Evolutionary conservation across 2,113 vertebrate species (phyloP), one percentile per base, ranked within the genome.

Genomic region (Bufo bufo): DNA sequence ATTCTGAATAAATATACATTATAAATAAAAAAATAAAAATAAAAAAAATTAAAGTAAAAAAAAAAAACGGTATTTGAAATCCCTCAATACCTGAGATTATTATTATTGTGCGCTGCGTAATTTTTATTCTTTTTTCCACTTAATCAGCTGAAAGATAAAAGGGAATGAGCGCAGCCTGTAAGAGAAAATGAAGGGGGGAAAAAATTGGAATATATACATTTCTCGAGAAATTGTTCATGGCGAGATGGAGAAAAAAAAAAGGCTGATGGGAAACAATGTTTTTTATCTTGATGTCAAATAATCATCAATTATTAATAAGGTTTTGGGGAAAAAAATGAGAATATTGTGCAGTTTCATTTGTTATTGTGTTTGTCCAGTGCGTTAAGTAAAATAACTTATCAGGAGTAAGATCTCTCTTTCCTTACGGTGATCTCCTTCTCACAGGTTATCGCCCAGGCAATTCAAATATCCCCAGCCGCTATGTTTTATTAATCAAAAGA

Each of bases 401-500:
- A 56, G 84, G 52, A 66, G 69, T 54, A 82, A 0, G 90, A 92
- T 91, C 92, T 94, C 93, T 92, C 93, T 90, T 90, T 82, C 49
- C 87, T 91, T 90, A 77, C 90, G 49, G 87, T 92, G 87, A 82
- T 90, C 92, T 86, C 19, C 93, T 93, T 92, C 92, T 94, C 93
- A 91, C 92, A 92, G 92, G 94, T 94, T 93, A 93, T 92, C 11
- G 45, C 89, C 94, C 88, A 7, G 92, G 91, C 92, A 91, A 93
- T 94, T 90, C 95, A 93, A 91, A 92, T 91, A 91, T 90, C 92
- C 91, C 45, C 83, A 90, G 23, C 71, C 82, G 90, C 91, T 85
- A 94, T 95, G 92, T 92, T 94, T 95, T 94, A 95, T 95, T 96
- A 93, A 96, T 94, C 94, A 95, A 94, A 95, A 93, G 92, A 94